Evolutionary conservation across 1,140 invertebrate species (phyloP), one percentile per base, ranked within the genome.

Genomic region (Pogonognathellus flavescens): DNA sequence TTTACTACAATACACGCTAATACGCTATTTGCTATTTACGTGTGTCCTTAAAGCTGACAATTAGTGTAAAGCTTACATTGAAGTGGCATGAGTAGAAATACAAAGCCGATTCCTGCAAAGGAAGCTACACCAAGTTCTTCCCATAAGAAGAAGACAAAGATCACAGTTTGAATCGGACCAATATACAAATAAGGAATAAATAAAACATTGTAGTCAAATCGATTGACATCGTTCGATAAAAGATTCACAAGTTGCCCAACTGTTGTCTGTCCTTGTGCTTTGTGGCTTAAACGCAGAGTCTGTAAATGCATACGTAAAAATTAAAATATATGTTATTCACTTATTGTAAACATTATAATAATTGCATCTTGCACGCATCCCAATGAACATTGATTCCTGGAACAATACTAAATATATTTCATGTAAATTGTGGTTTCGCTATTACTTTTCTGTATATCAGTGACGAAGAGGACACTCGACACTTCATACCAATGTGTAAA

Each of bases 371-470:
- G n/a, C n/a, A n/a, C n/a, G n/a, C n/a, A n/a, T n/a, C n/a, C n/a
- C n/a, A n/a, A n/a, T n/a, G n/a, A n/a, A n/a, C n/a, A n/a, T n/a
- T n/a, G n/a, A n/a, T n/a, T n/a, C n/a, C n/a, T n/a, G n/a, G n/a
- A n/a, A n/a, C n/a, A n/a, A n/a, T n/a, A n/a, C n/a, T n/a, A n/a
- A n/a, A n/a, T n/a, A n/a, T n/a, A n/a, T 41, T 41, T 60, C 16
- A 60, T 20, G 18, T 6, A 18, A 10, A 9, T 11, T 13, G 10
- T 25, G 25, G 25, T 66, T 9, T 20, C 20, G 22, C 14, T 0
- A 6, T 25, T 25, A 66, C 62, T 85, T 97, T 97, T 90, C 95
- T 93, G 90, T 96, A 97, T 86, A 97, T 94, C 52, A 97, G 91
- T 0, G 95, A 94, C 87, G 94, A 95, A 89, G 94, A 94, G 5